Base-by-base conservation (phyloP, 2,113 vertebrate genomes). In the Xiphophorus couchianus region DNA sequence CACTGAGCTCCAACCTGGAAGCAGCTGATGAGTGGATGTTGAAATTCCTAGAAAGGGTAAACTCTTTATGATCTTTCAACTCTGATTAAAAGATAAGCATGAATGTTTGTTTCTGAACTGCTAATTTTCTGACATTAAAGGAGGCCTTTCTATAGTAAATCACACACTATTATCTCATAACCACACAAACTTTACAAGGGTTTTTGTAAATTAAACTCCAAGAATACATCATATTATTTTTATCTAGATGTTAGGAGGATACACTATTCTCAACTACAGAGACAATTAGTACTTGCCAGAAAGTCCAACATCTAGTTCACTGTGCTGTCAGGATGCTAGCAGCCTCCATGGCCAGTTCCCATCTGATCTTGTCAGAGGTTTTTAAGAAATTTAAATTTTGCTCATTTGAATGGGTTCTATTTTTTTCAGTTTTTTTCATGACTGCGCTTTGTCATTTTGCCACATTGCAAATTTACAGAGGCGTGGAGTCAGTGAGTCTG, bases 1-100 rank as follows among this genome's bases (percentile, higher is more conserved):
- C 48, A 81, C 69, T 80, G 82, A 84, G 74, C 63, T 81, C 65
- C 62, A 27, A 73, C 35, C 69, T 84, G 25, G 27, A 77, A 27
- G 14, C 17, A n/a, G 35, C 65, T 30, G 17, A 62, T 60, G 62
- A 66, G 33, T n/a, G 8, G 30, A 78, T 0, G 9, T 48, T 73
- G 73, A 30, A 39, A n/a, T 28, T 42, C 30, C 0, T 14, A 66
- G 42, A 54, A 4, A 31, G 30, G 69, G 17, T 25, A 54, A 3
- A 67, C 19, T 17, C 54, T 4, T 28, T n/a, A 4, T 30, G 28
- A 42, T 63, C 3, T 48, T 69, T n/a, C 51, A n/a, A 69, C 13
- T 35, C 51, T 51, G 37, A 15, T 4, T 31, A 61, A 5, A 65
- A 31, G 31, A 62, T 22, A 65, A 35, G 15, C 27, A 3, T n/a